Conservation (phyloP, 2,797 vertebrate genomes). For the Gymnothorax javanicus region DNA sequence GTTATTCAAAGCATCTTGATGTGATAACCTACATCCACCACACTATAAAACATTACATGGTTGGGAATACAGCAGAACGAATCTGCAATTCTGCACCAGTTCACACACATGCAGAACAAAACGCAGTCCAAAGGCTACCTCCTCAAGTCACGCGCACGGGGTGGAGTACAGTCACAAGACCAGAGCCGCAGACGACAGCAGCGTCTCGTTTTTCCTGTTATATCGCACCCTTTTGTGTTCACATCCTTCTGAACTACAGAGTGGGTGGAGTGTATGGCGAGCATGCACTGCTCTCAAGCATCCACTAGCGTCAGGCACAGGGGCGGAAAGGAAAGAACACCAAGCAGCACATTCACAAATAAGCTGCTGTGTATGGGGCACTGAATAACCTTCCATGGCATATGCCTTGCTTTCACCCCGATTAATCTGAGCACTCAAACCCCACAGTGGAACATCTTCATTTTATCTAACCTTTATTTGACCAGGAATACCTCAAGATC, state of each 20-base stretch:
- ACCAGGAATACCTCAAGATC: not conserved
- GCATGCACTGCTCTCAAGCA: not conserved
- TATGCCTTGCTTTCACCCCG: not conserved
- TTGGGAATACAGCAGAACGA: not conserved
- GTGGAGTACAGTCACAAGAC: not conserved
- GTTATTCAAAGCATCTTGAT: not conserved
- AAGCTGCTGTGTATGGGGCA: not conserved
- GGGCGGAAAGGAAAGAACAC: too few relatives aligned
- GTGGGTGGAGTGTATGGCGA: not conserved
- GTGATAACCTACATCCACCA: not conserved
- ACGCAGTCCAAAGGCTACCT: not conserved
- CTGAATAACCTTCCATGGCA: not conserved
- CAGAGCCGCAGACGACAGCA: not conserved
- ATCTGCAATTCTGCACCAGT: not conserved
- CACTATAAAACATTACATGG: not conserved
- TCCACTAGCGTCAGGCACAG: not conserved
- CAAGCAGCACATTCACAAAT: not conserved
- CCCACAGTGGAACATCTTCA: not conserved
- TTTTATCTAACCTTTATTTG: not conserved
- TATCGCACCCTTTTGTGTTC: not conserved
- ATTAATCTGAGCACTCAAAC: not conserved
- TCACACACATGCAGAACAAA: not conserved
- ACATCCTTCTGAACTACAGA: slow-evolving; percentile 12
- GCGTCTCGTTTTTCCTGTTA: slow-evolving; percentile 17
- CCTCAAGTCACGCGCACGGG: not conserved